Conservation (phyloP, 2,797 vertebrate species). For the Rhadinocentrus ornatus region DNA sequence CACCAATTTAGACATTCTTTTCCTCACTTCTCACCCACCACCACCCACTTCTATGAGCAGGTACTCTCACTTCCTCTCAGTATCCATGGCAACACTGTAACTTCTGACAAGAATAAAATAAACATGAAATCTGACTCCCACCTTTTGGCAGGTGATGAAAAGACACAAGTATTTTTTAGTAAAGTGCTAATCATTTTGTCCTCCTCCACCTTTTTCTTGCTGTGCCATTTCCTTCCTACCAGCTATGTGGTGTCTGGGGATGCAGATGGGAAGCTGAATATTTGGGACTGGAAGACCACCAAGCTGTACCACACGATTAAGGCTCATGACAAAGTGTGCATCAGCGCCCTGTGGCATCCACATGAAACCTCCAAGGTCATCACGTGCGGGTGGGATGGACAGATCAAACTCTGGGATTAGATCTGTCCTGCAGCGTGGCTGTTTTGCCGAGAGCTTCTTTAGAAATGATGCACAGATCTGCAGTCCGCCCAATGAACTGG, state of each 20-base stretch:
- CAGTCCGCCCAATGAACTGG: constrained; percentile 6
- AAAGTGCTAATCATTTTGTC: constrained; percentile 31
- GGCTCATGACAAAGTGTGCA: constrained; percentile 98
- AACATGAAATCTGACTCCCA: constrained; percentile 35
- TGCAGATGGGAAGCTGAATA: constrained; percentile 96
- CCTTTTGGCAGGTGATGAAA: constrained; percentile 50
- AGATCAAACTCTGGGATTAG: constrained; percentile 98
- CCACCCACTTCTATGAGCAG: constrained; percentile 39
- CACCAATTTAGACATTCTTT: constrained; percentile 28
- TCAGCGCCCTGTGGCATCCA: constrained; percentile 97
- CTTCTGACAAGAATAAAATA: constrained; percentile 25
- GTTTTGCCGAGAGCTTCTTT: neutral
- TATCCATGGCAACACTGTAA: constrained; percentile 66
- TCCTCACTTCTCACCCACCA: constrained; percentile 32
- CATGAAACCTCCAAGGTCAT: constrained; percentile 99
- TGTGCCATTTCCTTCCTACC: neutral
- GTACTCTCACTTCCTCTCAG: constrained; percentile 30
- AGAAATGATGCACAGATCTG: constrained; percentile 3
- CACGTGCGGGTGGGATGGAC: constrained; percentile 97
- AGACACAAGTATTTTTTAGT: constrained; percentile 28
- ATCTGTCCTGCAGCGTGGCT: neutral
- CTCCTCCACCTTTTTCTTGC: neutral
- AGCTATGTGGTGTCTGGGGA: constrained; percentile 99
- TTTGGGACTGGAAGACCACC: constrained; percentile 99
- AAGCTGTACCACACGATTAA: constrained; percentile 98